Evolutionary conservation across 2,113 vertebrate species (phyloP), one percentile per base, ranked within the genome.

Genomic region (Amazona guildingii): DNA sequence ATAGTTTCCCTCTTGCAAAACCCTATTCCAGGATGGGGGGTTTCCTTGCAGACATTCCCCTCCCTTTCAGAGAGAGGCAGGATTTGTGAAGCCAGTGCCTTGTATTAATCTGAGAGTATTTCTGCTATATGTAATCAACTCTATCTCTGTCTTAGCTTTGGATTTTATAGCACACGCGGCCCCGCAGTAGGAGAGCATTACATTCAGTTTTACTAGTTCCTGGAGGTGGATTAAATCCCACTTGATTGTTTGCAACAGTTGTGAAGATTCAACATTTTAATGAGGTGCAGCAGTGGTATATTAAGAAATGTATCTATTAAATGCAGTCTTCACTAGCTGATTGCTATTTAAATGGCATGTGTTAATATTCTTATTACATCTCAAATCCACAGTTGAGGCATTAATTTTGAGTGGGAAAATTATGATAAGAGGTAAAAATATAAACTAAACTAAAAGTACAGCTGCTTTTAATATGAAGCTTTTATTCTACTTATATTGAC

Each of bases 201-300:
- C 62, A n/a, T 68, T 90, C 72, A 55, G 79, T 68, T 88, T 43
- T 76, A 93, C 83, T 51, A 67, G 59, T 87, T 96, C 28, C 68
- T 96, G 96, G 73, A 79, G 92, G 83, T 88, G 88, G 87, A 49
- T 90, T 94, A 76, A 93, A 89, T 95, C 73, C 91, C 54, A 68
- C 92, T 96, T 92, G 90, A 82, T 95, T 95, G 86, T 95, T 93
- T 82, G 82, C 48, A 91, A 75, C 61, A 57, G 55, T 92, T 73
- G 55, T 94, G 92, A 94, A 89, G 39, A 80, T 92, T 72, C 91
- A 94, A 67, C 79, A 77, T 85, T 95, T 97, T 96, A 92, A 96
- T 96, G 92, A 97, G 68, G 43, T 74, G 28, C 74, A 96, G 88
- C 73, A 84, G 48, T 77, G 59, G 52, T 87, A 82, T 66, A 75